These are phyloP conservation scores for Ridgeia piscesae DNA, from an alignment of 1,140 invertebrate genomes.

Conservation along the genomic window DNA sequence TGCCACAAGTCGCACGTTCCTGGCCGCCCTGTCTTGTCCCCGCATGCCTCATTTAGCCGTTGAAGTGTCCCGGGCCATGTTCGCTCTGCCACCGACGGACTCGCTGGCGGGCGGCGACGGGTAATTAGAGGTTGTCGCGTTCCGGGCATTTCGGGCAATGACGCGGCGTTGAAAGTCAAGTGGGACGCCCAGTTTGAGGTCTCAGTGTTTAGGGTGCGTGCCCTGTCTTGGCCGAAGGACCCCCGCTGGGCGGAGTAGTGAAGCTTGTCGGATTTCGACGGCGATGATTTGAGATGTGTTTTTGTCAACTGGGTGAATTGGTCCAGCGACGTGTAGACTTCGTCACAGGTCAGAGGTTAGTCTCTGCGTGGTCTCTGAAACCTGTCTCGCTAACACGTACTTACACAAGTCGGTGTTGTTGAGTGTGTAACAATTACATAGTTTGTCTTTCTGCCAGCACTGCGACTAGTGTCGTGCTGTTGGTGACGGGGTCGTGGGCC, in stretches of 20 bases:
- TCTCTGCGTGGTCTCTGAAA: too few relatives aligned
- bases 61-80: not conserved
- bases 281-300: not conserved
- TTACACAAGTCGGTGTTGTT: too few relatives aligned
- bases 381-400: too few relatives aligned
- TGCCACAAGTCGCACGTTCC: not conserved
- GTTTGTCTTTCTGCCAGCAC: too few relatives aligned
- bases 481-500: too few relatives aligned
- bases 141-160: not conserved
- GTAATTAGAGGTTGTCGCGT: not conserved
- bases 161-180: not conserved
- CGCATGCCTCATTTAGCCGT: not conserved
- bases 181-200: not conserved
- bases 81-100: not conserved
- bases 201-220: not conserved
- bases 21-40: not conserved
- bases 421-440: too few relatives aligned
- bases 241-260: not conserved
- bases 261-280: not conserved
- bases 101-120: not conserved
- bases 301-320: not conserved
- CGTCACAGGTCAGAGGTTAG: not conserved
- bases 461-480: too few relatives aligned
- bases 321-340: not conserved
- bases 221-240: not conserved